A percentile compares a stretch with the other conserved stretches of the same genome.
These are phyloP conservation scores for Acleris literana DNA, from an alignment of 2,888 invertebrate species.

Conservation along the genomic window DNA sequence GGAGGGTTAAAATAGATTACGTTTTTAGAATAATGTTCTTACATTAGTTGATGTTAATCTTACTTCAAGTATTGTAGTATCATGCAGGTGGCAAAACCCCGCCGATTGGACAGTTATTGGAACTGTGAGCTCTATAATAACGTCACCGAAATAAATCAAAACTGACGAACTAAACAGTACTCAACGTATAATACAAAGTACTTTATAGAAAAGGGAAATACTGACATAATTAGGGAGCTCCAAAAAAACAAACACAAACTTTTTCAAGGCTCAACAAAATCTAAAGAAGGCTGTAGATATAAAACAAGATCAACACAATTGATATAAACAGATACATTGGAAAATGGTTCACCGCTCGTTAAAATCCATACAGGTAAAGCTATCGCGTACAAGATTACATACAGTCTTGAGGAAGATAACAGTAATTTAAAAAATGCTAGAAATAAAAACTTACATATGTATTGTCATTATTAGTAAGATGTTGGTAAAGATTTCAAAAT, in stretches of 20 bases:
- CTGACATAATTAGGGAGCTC: constrained; percentile 59
- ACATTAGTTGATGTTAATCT: background rate
- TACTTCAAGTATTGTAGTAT: constrained; percentile 53
- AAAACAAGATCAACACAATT: constrained; percentile 46
- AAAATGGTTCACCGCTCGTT: constrained; percentile 51
- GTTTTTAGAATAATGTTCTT: background rate
- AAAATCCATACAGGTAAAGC: constrained; percentile 51
- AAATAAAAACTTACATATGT: constrained; percentile 47
- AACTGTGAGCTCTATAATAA: constrained; percentile 60
- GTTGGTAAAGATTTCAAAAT: constrained; percentile 39
- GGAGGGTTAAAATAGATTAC: background rate
- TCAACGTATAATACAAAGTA: constrained; percentile 29
- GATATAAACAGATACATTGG: constrained; percentile 51
- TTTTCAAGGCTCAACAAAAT: constrained; percentile 60
- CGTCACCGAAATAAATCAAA: constrained; percentile 46
- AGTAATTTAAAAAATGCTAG: constrained; percentile 59
- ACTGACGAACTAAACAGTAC: constrained; percentile 35
- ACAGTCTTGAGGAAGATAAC: constrained; percentile 66
- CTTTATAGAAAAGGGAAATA: constrained; percentile 28
- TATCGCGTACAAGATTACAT: constrained; percentile 49
- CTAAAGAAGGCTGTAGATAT: constrained; percentile 52
- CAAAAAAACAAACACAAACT: constrained; percentile 59
- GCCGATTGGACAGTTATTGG: constrained; percentile 61
- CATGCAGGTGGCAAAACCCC: constrained; percentile 62
- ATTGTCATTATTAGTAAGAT: constrained; percentile 42